Evolutionary conservation across 2,888 invertebrate genomes (phyloP), one percentile per base, ranked within the genome.

Genomic region (Aproaerema taeniolella): DNA sequence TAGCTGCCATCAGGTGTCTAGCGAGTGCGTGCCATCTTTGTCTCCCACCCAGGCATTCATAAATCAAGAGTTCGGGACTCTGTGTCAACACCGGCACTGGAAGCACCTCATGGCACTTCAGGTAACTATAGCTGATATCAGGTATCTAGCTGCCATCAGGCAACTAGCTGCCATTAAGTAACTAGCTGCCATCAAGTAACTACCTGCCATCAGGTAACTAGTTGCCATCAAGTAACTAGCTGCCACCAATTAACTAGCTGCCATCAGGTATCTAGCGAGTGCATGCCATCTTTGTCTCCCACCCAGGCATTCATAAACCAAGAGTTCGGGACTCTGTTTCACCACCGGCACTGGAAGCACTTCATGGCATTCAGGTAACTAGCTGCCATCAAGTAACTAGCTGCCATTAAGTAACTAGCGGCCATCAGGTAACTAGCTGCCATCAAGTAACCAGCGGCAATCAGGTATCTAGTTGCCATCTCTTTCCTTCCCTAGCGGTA

Each of bases 281-380:
- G 94, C 39, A 89, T 98, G 46, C 97, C 99, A 8, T 97, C 99
- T n/a, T 0, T 90, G 97, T 43, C 98, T 98, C 0, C 98, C 98
- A 0, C 93, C 97, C 5, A 80, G 88, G 11, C 90, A 90, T 60
- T 92, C 93, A 16, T 95, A 95, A 74, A 93, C 98, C 30, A 99
- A 99, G 82, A 96, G 98, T 66, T 98, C 98, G 0, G 99, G 99
- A 0, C 77, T 99, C 1, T 98, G 98, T 47, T 93, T 98, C 5
- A 95, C 95, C 49, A 99, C 99, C 0, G 99, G 99, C 15, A 99
- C 99, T 0, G 99, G 99, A 0, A 98, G 98, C 12, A 98, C 98
- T 1, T 97, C 98, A 0, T 99, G 99, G 99, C 95, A 96, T 65
- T n/a, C n/a, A n/a, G n/a, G n/a, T n/a, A n/a, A n/a, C n/a, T n/a